phyloP scores from a whole-genome alignment of 2,797 vertebrate species.

The Acanthopagrus latus region DNA sequence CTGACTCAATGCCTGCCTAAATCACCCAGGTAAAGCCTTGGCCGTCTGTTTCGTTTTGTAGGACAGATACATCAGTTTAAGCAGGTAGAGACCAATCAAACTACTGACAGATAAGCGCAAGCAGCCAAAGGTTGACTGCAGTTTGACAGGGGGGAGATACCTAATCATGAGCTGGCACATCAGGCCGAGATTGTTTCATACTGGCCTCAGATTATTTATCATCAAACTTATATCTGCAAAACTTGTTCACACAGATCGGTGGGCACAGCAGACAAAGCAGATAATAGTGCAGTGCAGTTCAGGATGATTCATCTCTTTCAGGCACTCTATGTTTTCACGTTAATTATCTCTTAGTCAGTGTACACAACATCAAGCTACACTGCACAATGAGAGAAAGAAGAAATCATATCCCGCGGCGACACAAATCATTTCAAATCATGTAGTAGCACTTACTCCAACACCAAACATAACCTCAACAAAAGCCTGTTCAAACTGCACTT shows the following conservation, averaged over 20 bases:
- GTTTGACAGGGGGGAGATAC: slow-evolving; percentile 32
- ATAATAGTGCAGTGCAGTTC: slow-evolving; percentile 17
- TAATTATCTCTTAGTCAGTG: slow-evolving; percentile 19
- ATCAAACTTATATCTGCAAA: slow-evolving; percentile 23
- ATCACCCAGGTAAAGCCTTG: slow-evolving; percentile 73
- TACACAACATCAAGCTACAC: background rate
- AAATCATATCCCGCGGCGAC: background rate
- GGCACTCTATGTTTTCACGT: background rate
- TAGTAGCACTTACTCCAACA: background rate
- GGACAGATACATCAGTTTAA: slow-evolving; percentile 64
- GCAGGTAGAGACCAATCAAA: slow-evolving; percentile 51
- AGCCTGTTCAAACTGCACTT: background rate
- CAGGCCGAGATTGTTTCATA: slow-evolving; percentile 20
- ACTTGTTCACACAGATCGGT: slow-evolving; percentile 3
- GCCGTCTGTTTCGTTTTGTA: slow-evolving; percentile 71
- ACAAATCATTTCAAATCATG: slow-evolving; percentile 11
- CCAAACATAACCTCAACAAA: slow-evolving; percentile 4
- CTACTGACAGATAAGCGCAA: slow-evolving; percentile 29
- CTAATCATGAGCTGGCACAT: slow-evolving; percentile 38
- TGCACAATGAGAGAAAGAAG: background rate
- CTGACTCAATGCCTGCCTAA: slow-evolving; percentile 69
- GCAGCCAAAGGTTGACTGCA: slow-evolving; percentile 31
- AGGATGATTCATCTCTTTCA: slow-evolving; percentile 29
- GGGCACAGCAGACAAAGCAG: background rate
- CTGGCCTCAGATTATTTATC: slow-evolving; percentile 31